phyloP scores from a whole-genome alignment of 2,113 vertebrate genomes.

The Rhabdornis inornatus region DNA sequence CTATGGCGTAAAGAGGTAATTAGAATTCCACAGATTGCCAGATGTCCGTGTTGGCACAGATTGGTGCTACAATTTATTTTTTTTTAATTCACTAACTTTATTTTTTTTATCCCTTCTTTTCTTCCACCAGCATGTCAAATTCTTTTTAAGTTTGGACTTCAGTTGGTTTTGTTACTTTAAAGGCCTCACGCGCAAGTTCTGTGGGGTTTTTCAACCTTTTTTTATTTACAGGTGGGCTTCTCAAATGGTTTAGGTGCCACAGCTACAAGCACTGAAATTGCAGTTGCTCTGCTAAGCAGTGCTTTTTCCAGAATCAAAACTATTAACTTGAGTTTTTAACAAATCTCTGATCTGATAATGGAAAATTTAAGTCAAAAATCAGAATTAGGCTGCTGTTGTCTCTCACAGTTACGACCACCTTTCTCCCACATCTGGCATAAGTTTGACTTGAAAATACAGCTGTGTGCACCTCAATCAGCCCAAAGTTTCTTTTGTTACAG shows the following conservation, averaged over 20 bases:
- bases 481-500: conserved; percentile 77
- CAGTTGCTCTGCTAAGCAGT: background rate
- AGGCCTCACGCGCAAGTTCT: conserved; percentile 63
- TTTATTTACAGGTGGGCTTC: conserved; percentile 81
- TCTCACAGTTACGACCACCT: background rate
- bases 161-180: conserved; percentile 82
- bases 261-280: conserved; percentile 55
- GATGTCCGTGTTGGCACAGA: conserved; percentile 99
- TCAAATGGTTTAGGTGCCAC: conserved; percentile 79
- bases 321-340: background rate
- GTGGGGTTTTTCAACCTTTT: conserved; percentile 71
- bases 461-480: conserved; percentile 78
- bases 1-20: conserved; percentile 99
- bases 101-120: conserved; percentile 80
- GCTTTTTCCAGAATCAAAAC: conserved; percentile 44
- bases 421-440: background rate
- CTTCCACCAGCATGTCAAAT: conserved; percentile 85
- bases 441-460: conserved; percentile 48
- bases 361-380: conserved; percentile 33
- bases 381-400: conserved; percentile 2
- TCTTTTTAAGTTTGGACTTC: conserved; percentile 82
- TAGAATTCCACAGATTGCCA: conserved; percentile 99
- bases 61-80: conserved; percentile 82
- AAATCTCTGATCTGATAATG: background rate
- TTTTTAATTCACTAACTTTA: conserved; percentile 85